Conservation (phyloP, 2,113 vertebrate species). For the Chunga burmeisteri region DNA sequence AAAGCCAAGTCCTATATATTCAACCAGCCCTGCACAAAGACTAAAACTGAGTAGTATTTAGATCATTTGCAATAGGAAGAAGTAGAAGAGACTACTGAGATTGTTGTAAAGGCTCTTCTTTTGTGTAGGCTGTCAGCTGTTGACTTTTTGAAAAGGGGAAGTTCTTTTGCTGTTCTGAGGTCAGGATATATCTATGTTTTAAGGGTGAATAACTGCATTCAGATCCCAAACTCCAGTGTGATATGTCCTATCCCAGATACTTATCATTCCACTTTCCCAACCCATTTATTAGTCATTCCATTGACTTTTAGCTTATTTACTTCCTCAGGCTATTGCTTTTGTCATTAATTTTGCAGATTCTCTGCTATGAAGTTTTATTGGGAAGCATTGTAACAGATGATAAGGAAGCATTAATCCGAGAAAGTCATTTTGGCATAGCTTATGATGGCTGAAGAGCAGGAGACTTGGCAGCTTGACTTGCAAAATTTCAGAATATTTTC, state of each 20-base stretch:
- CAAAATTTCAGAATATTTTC: not conserved
- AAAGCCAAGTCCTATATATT: not conserved
- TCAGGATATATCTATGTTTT: not conserved
- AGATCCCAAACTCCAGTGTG: not conserved
- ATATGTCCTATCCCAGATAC: not conserved
- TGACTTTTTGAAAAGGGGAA: not conserved
- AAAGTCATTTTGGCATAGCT: not conserved
- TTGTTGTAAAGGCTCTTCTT: not conserved
- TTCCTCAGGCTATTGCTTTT: not conserved
- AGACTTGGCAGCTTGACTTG: not conserved
- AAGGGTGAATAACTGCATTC: not conserved
- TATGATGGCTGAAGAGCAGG: not conserved
- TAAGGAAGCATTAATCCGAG: not conserved
- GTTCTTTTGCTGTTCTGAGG: not conserved
- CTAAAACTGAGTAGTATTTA: not conserved
- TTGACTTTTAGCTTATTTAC: not conserved
- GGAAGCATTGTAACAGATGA: not conserved
- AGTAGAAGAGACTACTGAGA: not conserved
- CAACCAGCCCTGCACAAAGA: not conserved
- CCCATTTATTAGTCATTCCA: not conserved
- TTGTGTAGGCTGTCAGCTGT: not conserved
- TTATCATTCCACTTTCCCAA: not conserved
- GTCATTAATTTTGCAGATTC: not conserved
- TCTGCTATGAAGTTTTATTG: not conserved
- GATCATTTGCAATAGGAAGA: not conserved